Evolutionary conservation across 2,113 vertebrate species (phyloP).

Genomic region (Passer montanus): DNA sequence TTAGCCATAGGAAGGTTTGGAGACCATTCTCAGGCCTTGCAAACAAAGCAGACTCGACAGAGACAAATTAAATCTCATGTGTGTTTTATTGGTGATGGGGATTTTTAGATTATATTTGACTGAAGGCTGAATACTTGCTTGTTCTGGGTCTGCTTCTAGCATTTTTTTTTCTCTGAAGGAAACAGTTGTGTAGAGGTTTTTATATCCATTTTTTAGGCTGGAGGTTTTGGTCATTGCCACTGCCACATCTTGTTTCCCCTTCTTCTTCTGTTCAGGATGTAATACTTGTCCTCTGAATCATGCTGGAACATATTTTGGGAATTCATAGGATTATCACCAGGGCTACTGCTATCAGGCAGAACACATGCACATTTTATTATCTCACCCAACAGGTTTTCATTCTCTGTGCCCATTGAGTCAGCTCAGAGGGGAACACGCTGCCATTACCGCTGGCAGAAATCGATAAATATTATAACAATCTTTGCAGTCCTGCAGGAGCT

Average conservation of each 20-base stretch:
- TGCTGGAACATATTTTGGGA: slow-evolving; percentile 49
- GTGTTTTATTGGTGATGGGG: neutral
- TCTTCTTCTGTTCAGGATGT: neutral
- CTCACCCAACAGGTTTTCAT: slow-evolving; percentile 61
- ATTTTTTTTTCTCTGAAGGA: neutral
- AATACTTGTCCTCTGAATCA: slow-evolving; percentile 38
- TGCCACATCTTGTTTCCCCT: neutral
- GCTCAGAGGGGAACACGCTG: neutral
- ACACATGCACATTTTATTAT: slow-evolving; percentile 67
- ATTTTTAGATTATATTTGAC: neutral
- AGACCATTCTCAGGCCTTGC: neutral
- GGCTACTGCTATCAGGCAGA: slow-evolving; percentile 63
- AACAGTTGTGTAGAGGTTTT: neutral
- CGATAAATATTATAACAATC: neutral
- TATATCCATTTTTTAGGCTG: neutral
- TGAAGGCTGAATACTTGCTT: neutral
- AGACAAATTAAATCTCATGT: neutral
- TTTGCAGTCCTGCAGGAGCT: slow-evolving; percentile 27
- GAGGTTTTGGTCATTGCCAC: neutral
- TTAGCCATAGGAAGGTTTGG: neutral
- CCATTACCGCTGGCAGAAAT: slow-evolving; percentile 33
- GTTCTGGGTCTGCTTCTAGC: neutral
- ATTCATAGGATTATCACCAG: slow-evolving; percentile 68
- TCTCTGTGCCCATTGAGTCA: slow-evolving; percentile 52
- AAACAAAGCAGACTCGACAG: neutral